These are phyloP conservation scores for Geotrypetes seraphini DNA, from an alignment of 2,797 vertebrate species.

Conservation along the genomic window DNA sequence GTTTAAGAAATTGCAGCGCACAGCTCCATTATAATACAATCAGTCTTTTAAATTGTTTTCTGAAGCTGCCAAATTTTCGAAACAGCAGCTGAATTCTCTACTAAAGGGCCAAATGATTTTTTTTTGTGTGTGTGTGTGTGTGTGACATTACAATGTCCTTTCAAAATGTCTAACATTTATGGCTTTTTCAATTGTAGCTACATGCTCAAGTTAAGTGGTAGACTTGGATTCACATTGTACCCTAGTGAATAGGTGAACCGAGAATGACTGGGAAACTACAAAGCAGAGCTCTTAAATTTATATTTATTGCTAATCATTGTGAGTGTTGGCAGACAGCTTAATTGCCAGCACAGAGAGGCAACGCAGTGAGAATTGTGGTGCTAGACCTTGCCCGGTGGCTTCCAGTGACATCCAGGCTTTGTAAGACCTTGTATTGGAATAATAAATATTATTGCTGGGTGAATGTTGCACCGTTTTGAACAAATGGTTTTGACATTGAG, in stretches of 20 bases:
- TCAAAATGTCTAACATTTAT: neutral
- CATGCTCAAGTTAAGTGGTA: constrained; percentile 8
- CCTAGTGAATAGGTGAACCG: constrained; percentile 4
- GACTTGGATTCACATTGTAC: constrained; percentile 6
- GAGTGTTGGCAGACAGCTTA: constrained; percentile 43
- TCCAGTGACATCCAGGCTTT: constrained; percentile 36
- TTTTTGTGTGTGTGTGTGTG: too few species aligned
- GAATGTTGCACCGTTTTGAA: constrained; percentile 24
- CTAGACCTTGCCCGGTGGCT: constrained; percentile 32
- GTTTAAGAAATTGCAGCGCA: neutral
- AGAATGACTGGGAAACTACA: constrained; percentile 15
- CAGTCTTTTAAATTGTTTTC: too few species aligned
- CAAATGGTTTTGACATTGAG: constrained; percentile 32
- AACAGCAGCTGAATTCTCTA: neutral
- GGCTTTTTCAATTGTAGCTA: neutral
- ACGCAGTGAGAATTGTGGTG: constrained; percentile 26
- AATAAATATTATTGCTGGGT: constrained; percentile 36
- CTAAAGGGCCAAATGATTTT: neutral
- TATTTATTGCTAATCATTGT: constrained; percentile 47
- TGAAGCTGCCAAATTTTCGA: neutral
- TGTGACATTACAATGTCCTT: neutral
- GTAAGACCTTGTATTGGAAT: constrained; percentile 16
- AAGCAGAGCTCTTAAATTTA: constrained; percentile 35
- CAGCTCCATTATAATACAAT: too few species aligned
- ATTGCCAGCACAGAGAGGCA: constrained; percentile 37